A percentile compares a stretch with the other conserved stretches of the same genome.
These are phyloP conservation scores for Sebastes taczanowskii DNA, from an alignment of 2,797 vertebrate species.

Conservation along the genomic window DNA sequence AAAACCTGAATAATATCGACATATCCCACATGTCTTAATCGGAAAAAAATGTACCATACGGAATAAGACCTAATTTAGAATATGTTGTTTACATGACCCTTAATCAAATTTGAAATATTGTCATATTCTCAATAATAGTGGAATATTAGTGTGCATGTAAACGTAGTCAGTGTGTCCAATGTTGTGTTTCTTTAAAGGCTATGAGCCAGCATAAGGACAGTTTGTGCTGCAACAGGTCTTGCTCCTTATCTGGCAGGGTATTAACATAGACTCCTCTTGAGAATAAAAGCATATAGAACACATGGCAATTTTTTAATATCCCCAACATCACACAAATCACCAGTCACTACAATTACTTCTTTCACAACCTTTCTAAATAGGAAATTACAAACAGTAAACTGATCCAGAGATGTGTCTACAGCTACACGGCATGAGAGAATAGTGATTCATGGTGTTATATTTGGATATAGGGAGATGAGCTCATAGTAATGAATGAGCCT, in stretches of 20 bases:
- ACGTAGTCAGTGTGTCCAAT: not conserved
- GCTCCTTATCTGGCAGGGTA: not conserved
- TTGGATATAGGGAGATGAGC: conserved; percentile 71
- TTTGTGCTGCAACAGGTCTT: not conserved
- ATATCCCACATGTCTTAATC: not conserved
- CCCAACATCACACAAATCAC: not conserved
- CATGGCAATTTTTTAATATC: conserved; percentile 35
- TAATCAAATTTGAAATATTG: not conserved
- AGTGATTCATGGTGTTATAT: conserved; percentile 76
- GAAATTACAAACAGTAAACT: conserved; percentile 60
- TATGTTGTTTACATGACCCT: not conserved
- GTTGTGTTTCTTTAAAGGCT: not conserved
- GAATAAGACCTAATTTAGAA: not conserved
- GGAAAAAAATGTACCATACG: accelerated
- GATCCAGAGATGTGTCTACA: conserved; percentile 44
- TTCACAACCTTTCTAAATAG: conserved; percentile 34
- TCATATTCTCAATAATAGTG: not conserved
- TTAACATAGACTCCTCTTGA: conserved; percentile 5
- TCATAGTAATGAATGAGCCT: conserved; percentile 74
- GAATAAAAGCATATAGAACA: not conserved
- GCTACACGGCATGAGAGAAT: conserved; percentile 25
- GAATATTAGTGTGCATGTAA: not conserved
- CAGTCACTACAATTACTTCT: conserved; percentile 26
- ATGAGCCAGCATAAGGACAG: not conserved
- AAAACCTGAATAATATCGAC: accelerated